phyloP scores from a whole-genome alignment of 2,888 invertebrate species.

The Limenitis camilla region DNA sequence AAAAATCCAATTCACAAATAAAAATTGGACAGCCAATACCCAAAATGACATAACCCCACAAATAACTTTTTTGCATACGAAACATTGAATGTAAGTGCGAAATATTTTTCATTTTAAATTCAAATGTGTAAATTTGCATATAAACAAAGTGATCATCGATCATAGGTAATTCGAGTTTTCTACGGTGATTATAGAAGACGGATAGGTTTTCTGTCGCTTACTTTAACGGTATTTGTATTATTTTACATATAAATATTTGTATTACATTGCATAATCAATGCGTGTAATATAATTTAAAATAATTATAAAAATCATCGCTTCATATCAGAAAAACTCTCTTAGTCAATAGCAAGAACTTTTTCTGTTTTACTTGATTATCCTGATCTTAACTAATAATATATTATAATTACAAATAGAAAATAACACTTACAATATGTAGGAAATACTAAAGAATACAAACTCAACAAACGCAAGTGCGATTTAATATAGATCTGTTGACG shows the following conservation, averaged over 20 bases:
- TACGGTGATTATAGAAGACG: constrained; percentile 31
- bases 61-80: constrained; percentile 50
- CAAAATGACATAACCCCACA: constrained; percentile 34
- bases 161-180: constrained; percentile 45
- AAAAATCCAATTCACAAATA: constrained; percentile 43
- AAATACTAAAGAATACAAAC: too few relatives aligned
- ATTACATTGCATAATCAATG: background rate
- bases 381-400: too few relatives aligned
- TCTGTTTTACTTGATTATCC: too few relatives aligned
- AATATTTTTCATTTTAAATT: constrained; percentile 64
- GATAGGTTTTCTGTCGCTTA: constrained; percentile 6
- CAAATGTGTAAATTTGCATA: constrained; percentile 68
- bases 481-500: too few relatives aligned
- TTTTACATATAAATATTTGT: background rate
- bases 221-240: background rate
- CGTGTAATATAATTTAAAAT: too few relatives aligned
- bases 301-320: too few relatives aligned
- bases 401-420: too few relatives aligned
- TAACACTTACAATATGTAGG: too few relatives aligned
- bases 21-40: constrained; percentile 31
- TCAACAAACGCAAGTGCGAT: too few relatives aligned
- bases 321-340: too few relatives aligned
- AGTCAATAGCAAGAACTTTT: too few relatives aligned
- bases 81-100: constrained; percentile 49
- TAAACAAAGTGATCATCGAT: constrained; percentile 65